Percentiles rank a stretch among this genome's conserved stretches.
Conservation (phyloP, 2,888 invertebrate species). For the Anoncus sp. region DNA sequence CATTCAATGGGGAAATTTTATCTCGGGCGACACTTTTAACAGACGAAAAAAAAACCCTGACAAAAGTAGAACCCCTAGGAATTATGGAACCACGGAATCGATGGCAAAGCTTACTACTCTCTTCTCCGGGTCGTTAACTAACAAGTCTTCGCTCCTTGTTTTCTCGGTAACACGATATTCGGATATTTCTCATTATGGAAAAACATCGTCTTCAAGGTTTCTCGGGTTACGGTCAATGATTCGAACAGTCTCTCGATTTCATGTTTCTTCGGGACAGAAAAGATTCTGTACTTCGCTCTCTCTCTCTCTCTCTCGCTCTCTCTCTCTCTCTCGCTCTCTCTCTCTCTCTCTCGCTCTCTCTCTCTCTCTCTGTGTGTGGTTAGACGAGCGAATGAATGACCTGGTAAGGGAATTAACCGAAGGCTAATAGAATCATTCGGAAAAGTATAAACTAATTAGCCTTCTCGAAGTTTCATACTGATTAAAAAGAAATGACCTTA, state of each 20-base stretch:
- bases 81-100: constrained; percentile 38
- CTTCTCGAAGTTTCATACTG: too few relatives aligned
- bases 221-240: constrained; percentile 34
- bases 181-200: constrained; percentile 13
- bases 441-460: too few relatives aligned
- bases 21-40: background rate
- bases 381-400: background rate
- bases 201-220: constrained; percentile 4
- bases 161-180: constrained; percentile 36
- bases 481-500: too few relatives aligned
- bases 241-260: background rate
- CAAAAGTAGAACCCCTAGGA: constrained; percentile 17
- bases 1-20: too few relatives aligned
- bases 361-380: background rate
- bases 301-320: too few relatives aligned
- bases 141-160: background rate
- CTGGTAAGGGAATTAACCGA: background rate
- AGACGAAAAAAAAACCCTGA: background rate
- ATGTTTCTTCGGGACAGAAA: constrained; percentile 13
- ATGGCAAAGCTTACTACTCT: constrained; percentile 40
- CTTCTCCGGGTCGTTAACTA: constrained; percentile 1
- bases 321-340: too few relatives aligned
- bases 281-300: constrained; percentile 7
- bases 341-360: too few relatives aligned
- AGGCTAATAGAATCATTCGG: too few relatives aligned